Conservation (phyloP, 2,888 invertebrate genomes). For the Apamea monoglypha region DNA sequence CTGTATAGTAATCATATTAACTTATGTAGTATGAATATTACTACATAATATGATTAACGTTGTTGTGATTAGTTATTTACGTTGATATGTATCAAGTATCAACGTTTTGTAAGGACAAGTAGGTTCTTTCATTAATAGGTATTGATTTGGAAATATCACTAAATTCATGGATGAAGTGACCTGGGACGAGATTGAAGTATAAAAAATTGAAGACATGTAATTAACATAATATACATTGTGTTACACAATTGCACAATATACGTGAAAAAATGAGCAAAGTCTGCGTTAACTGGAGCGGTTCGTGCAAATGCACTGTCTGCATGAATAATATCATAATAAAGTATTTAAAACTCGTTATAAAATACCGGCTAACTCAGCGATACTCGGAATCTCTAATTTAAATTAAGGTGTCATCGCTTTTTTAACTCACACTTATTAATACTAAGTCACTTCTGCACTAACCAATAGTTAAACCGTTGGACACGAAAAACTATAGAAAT, state of each 20-base stretch:
- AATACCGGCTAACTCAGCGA: slow-evolving; percentile 23
- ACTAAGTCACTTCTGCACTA: slow-evolving; percentile 7
- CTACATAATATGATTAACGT: not conserved
- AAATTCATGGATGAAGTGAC: slow-evolving; percentile 7
- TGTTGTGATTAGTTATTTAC: not conserved
- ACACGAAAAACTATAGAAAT: slow-evolving; percentile 54
- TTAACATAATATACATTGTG: slow-evolving; percentile 37
- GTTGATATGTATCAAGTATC: not conserved
- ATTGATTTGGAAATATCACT: not conserved
- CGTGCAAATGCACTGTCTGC: slow-evolving; percentile 62
- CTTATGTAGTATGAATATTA: not conserved
- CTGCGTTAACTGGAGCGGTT: slow-evolving; percentile 70
- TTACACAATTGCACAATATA: slow-evolving; percentile 62
- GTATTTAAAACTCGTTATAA: slow-evolving; percentile 49
- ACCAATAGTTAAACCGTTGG: slow-evolving; percentile 25
- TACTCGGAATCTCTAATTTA: slow-evolving; percentile 10
- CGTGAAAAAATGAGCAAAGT: slow-evolving; percentile 62
- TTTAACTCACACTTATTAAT: no score
- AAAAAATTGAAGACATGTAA: slow-evolving; percentile 40
- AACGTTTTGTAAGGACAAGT: not conserved
- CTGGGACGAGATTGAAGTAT: slow-evolving; percentile 23
- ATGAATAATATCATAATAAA: slow-evolving; percentile 63
- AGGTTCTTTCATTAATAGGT: not conserved
- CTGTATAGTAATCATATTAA: slow-evolving; percentile 14
- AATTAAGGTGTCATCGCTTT: not conserved